Evolutionary conservation across 2,888 invertebrate species (phyloP), one percentile per base, ranked within the genome.

Genomic region (Gnatocerus cornutus): DNA sequence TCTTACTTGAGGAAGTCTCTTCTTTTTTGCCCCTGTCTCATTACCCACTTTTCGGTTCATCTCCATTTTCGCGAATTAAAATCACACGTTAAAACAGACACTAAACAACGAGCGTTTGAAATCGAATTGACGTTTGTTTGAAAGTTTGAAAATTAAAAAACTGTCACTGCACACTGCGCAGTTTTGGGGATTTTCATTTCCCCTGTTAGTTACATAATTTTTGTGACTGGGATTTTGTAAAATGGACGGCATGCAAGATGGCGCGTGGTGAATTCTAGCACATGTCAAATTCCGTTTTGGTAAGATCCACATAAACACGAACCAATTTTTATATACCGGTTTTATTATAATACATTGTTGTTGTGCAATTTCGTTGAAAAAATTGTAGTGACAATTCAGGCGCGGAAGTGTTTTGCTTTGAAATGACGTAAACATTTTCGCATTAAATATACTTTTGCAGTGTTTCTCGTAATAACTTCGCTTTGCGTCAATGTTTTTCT

Each of bases 231-330:
- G 33, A 2, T 33, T 33, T 33, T 7, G 33, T 33, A n/a, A 33
- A 33, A 33, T 33, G 33, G 14, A 53, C 53, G 46, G 27, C 62
- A 68, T 12, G 72, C 76, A 79, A 82, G 83, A 84, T 84, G 84
- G 84, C 83, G 83, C 80, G 77, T 73, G 55, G 77, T 78, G 80
- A 79, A 75, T 81, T 82, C 81, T 84, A 84, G 81, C 83, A 84
- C 84, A 84, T 84, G 84, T 83, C 82, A 83, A 76, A 58, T 33
- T 80, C 79, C 78, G 74, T 79, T 82, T 82, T 81, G 83, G 84
- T 84, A 81, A 84, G 84, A 65, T 73, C 59, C 29, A 27, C 46
- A 7, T 69, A 50, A 65, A 63, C 30, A 50, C 52, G 50, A 69
- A 69, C 65, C 48, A 64, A 43, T 3, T 14, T 16, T 21, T 50